phyloP scores from a whole-genome alignment of 2,888 invertebrate species.

The Daptonema setosum region DNA sequence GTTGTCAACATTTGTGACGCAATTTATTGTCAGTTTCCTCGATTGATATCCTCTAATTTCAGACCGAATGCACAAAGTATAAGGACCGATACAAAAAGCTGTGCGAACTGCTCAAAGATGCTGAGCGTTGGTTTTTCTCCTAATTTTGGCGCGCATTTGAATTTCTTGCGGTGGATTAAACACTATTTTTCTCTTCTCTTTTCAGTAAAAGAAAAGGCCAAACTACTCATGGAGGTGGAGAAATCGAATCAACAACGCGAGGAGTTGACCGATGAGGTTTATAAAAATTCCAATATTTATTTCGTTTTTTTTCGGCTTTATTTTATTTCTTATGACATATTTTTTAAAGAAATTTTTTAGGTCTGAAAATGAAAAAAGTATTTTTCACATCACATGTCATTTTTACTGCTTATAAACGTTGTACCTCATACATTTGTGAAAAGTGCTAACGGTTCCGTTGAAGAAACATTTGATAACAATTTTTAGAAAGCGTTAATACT shows the following conservation, averaged over 20 bases:
- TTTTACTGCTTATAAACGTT: too few relatives aligned
- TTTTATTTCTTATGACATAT: background rate
- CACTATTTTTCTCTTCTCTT: background rate
- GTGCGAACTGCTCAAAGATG: conserved; percentile 2
- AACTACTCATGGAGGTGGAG: conserved; percentile 2
- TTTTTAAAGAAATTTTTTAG: too few relatives aligned
- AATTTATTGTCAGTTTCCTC: background rate
- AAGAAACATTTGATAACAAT: too few relatives aligned
- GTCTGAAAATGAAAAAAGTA: too few relatives aligned
- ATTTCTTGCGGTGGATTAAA: background rate
- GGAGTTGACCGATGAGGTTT: background rate
- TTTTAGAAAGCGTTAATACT: background rate
- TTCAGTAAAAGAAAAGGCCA: conserved; percentile 2
- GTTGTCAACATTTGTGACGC: too few relatives aligned
- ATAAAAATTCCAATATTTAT: too few relatives aligned
- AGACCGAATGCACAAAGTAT: background rate
- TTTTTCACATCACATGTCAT: too few relatives aligned
- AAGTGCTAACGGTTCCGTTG: too few relatives aligned
- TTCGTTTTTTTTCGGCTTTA: too few relatives aligned
- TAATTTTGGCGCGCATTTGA: background rate
- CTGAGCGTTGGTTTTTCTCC: background rate
- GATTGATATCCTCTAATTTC: background rate
- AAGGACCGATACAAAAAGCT: conserved; percentile 2
- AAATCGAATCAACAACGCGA: background rate
- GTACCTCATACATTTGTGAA: too few relatives aligned